Conservation (phyloP, 2,888 invertebrate genomes). For the Tenthredo livida region DNA sequence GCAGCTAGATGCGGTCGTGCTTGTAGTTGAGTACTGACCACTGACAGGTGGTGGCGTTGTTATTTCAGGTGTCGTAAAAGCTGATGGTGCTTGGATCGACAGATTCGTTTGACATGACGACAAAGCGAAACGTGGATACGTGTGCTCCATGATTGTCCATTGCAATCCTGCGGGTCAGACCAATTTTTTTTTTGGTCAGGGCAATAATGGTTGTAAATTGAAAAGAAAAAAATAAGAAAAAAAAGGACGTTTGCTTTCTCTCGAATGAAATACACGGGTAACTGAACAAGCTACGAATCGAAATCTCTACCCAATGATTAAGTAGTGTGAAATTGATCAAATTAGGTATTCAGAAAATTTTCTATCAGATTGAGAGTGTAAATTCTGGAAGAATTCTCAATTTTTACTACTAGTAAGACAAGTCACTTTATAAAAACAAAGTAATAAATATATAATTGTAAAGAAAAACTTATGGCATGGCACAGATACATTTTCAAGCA, state of each 20-base stretch:
- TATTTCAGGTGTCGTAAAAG: constrained; percentile 79
- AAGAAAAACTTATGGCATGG: constrained; percentile 69
- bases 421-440: constrained; percentile 57
- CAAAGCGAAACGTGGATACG: constrained; percentile 86
- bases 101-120: constrained; percentile 83
- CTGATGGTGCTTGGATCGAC: constrained; percentile 76
- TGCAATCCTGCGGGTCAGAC: constrained; percentile 87
- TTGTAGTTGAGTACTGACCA: constrained; percentile 82
- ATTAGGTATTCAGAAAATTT: background rate
- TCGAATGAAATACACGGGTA: background rate
- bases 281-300: background rate
- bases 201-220: constrained; percentile 53
- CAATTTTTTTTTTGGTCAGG: constrained; percentile 67
- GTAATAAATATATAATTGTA: constrained; percentile 54
- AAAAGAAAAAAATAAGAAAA: constrained; percentile 57
- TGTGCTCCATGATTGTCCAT: constrained; percentile 92
- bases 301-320: background rate
- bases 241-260: background rate
- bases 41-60: constrained; percentile 79
- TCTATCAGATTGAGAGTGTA: background rate
- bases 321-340: background rate
- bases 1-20: constrained; percentile 77
- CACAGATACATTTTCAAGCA: constrained; percentile 75
- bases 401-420: background rate
- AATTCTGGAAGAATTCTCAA: constrained; percentile 6